Conservation (phyloP, 2,113 vertebrate species). For the Oryzias curvinotus region DNA sequence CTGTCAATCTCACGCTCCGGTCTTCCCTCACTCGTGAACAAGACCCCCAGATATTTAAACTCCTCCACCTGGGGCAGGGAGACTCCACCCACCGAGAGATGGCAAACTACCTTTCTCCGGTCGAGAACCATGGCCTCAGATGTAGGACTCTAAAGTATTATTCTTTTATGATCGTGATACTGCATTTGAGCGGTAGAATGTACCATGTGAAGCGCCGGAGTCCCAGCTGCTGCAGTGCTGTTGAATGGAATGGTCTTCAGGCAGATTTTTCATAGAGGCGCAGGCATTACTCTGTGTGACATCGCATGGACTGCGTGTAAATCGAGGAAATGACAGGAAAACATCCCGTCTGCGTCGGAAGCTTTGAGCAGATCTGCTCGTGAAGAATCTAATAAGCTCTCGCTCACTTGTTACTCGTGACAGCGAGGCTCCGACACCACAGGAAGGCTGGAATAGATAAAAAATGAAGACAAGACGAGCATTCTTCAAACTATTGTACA, state of each 20-base stretch:
- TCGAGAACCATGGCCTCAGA: too few species aligned
- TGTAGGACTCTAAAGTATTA: too few species aligned
- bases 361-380: slow-evolving; percentile 35
- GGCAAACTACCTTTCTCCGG: too few species aligned
- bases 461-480: slow-evolving; percentile 51
- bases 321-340: slow-evolving; percentile 31
- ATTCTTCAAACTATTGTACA: slow-evolving; percentile 48
- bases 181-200: too few species aligned
- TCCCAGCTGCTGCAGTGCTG: too few species aligned
- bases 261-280: slow-evolving; percentile 9
- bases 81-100: too few species aligned
- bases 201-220: too few species aligned
- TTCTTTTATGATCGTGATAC: too few species aligned
- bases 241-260: neutral
- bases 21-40: too few species aligned
- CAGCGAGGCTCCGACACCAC: slow-evolving; percentile 29
- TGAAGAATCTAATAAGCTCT: slow-evolving; percentile 59
- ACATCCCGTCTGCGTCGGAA: slow-evolving; percentile 20
- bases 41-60: too few species aligned
- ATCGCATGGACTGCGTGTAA: slow-evolving; percentile 14
- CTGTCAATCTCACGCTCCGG: too few species aligned
- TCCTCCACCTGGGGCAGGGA: too few species aligned
- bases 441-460: slow-evolving; percentile 45
- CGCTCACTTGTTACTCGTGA: slow-evolving; percentile 46
- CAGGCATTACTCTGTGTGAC: slow-evolving; percentile 15